phyloP scores from a whole-genome alignment of 2,797 vertebrate genomes.

The Novumbra hubbsi region DNA sequence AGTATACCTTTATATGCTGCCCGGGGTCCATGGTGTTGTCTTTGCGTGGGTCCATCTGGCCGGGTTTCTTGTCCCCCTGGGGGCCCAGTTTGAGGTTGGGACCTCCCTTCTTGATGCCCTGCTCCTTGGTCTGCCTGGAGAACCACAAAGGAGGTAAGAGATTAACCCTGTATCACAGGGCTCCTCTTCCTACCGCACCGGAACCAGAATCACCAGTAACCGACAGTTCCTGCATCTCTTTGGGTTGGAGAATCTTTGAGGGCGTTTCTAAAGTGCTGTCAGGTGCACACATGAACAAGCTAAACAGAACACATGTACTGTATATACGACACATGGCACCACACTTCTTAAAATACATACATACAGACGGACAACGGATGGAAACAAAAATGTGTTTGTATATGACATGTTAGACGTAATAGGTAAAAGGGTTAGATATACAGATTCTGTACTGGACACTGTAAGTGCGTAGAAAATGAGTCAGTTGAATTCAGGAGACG shows the following conservation, averaged over 20 bases:
- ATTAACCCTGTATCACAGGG: background rate
- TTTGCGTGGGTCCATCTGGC: conserved; percentile 86
- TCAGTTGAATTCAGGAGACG: background rate
- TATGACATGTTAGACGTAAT: no score
- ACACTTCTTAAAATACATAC: background rate
- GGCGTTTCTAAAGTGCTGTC: background rate
- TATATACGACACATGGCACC: background rate
- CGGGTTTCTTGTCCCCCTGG: conserved; percentile 93
- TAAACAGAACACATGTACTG: background rate
- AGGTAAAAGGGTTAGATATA: conserved; percentile 1
- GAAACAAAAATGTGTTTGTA: background rate
- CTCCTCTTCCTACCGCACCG: background rate
- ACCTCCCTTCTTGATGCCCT: conserved; percentile 84
- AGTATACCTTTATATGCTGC: conserved; percentile 83
- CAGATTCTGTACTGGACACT: background rate
- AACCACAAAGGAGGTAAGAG: background rate
- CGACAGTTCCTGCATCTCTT: background rate
- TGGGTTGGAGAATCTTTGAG: background rate
- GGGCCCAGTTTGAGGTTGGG: conserved; percentile 91
- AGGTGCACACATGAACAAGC: background rate
- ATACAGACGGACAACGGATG: background rate
- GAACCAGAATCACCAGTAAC: background rate
- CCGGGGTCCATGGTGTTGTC: conserved; percentile 87
- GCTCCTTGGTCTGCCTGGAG: conserved; percentile 92
- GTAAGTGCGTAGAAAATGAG: background rate